phyloP scores from a whole-genome alignment of 2,888 invertebrate species.

The Cephus rjabovi region DNA sequence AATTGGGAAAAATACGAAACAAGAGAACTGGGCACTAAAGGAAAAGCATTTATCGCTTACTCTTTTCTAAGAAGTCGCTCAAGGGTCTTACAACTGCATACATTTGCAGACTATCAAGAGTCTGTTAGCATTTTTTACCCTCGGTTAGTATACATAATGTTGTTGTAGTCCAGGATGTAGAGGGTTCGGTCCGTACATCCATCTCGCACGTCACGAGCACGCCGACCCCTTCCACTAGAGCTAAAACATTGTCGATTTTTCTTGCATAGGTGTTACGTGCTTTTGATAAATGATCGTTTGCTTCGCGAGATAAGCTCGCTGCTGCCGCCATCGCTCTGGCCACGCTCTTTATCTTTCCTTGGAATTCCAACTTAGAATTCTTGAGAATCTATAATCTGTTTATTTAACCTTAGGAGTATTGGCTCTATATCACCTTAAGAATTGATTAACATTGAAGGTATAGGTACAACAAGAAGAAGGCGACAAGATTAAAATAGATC shows the following conservation, averaged over 20 bases:
- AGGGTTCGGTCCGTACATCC: slow-evolving; percentile 52
- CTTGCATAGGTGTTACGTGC: slow-evolving; percentile 52
- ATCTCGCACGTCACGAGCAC: slow-evolving; percentile 56
- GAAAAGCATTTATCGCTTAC: background rate
- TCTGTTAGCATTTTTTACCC: slow-evolving; percentile 25
- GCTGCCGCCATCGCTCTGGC: background rate
- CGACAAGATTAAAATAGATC: background rate
- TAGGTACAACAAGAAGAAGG: background rate
- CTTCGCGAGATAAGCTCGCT: slow-evolving; percentile 10
- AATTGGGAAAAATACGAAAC: background rate
- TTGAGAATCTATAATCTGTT: background rate
- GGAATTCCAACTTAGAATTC: background rate
- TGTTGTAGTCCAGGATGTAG: slow-evolving; percentile 47
- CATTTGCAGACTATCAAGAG: slow-evolving; percentile 27
- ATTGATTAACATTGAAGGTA: background rate
- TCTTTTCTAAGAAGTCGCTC: background rate
- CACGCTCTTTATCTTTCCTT: background rate
- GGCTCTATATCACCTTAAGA: background rate
- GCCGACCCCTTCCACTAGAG: slow-evolving; percentile 39
- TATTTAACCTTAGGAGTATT: background rate
- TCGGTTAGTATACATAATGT: slow-evolving; percentile 45
- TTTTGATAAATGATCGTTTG: slow-evolving; percentile 51
- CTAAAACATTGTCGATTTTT: slow-evolving; percentile 57
- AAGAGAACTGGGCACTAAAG: background rate
- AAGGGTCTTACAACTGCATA: slow-evolving; percentile 7